phyloP scores from a whole-genome alignment of 1,140 invertebrate species.

The Sarcophaga bullata region DNA sequence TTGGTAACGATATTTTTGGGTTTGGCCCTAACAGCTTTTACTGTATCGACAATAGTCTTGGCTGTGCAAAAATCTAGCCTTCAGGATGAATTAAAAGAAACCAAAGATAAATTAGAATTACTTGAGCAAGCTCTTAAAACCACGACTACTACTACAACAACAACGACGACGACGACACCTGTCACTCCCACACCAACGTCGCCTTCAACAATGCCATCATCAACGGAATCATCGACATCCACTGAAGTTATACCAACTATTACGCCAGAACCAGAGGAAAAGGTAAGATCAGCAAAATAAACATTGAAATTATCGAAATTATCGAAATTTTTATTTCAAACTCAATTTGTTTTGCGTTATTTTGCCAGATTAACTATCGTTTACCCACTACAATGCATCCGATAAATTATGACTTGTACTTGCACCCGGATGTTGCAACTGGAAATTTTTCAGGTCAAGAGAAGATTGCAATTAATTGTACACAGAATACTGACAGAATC shows the following conservation, averaged over 20 bases:
- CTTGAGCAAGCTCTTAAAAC: slow-evolving; percentile 47
- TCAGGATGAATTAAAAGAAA: slow-evolving; percentile 52
- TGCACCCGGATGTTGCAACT: slow-evolving; percentile 77
- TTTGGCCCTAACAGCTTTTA: slow-evolving; percentile 63
- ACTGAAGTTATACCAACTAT: slow-evolving; percentile 28
- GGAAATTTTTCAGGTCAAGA: slow-evolving; percentile 78
- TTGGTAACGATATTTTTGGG: slow-evolving; percentile 56
- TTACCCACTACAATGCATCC: slow-evolving; percentile 76
- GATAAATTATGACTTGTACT: slow-evolving; percentile 78
- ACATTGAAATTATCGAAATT: not conserved
- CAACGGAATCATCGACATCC: slow-evolving; percentile 11
- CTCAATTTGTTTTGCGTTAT: slow-evolving; percentile 4
- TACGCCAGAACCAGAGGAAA: slow-evolving; percentile 2
- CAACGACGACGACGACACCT: slow-evolving; percentile 27
- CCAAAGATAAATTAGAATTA: slow-evolving; percentile 53
- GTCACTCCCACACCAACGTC: not conserved
- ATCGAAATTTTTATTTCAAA: not conserved
- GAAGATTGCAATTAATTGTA: slow-evolving; percentile 73
- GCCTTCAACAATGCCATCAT: not conserved
- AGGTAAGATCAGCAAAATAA: not conserved
- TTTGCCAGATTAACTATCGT: slow-evolving; percentile 66
- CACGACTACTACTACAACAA: slow-evolving; percentile 44
- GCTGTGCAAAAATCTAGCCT: slow-evolving; percentile 60
- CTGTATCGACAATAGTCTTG: slow-evolving; percentile 65
- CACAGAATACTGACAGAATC: slow-evolving; percentile 70